Evolutionary conservation across 2,113 vertebrate genomes (phyloP), one percentile per base, ranked within the genome.

Genomic region (Miniopterus natalensis): DNA sequence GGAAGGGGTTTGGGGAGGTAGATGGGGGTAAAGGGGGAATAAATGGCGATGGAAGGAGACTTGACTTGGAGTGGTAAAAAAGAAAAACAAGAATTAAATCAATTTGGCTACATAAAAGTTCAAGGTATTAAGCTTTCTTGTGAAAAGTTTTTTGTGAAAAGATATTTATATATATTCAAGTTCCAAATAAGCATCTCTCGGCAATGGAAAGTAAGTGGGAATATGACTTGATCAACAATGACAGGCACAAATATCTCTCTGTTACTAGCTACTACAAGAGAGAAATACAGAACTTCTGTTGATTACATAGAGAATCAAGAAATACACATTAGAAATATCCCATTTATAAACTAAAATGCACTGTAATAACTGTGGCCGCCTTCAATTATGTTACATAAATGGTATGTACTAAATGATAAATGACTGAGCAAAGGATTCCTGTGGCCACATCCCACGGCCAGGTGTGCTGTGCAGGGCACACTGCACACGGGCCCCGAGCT

Each of bases 251-350:
- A 45, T 13, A n/a, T n/a, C 40, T 63, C 21, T 73, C 55, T 73
- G 40, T 36, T 20, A 59, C 68, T 55, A 93, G 65, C 17, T 36
- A 53, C 12, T 21, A 2, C 49, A 61, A 79, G 53, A 51, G 49
- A 49, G 49, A 88, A 95, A 77, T 47, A 77, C 66, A 83, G 84
- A 88, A 20, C 15, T 57, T 74, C 15, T 66, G 40, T 25, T 42
- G 75, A 77, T 45, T 71, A 63, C 63, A 53, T 6, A n/a, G 49
- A 80, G 9, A 85, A 79, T 18, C 0, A 0, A 78, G 42, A 59
- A 79, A 87, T 13, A 66, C 49, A 53, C 63, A 68, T 31, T 65
- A 25, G 36, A 55, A 27, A 63, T n/a, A 63, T n/a, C 27, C 49
- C 1, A 3, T 81, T 53, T 25, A 81, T 59, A 74, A 71, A 53